Percentiles rank a stretch among this genome's conserved stretches.
phyloP scores from a whole-genome alignment of 2,888 invertebrate genomes.

The Thecocarcelia acutangulata region DNA sequence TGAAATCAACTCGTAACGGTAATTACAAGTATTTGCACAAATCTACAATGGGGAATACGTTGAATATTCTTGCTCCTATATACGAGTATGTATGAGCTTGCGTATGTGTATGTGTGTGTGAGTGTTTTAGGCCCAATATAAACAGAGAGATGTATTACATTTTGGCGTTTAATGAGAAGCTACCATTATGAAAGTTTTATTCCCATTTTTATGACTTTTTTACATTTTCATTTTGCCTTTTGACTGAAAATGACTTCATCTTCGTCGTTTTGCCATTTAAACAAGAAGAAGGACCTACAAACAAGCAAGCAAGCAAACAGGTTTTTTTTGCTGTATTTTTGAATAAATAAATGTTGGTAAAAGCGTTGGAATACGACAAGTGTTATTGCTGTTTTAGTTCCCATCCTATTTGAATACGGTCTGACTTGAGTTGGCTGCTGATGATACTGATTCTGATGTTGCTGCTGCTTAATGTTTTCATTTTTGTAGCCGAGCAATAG shows the following conservation, averaged over 20 bases:
- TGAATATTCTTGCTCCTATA: no score
- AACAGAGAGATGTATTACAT: slow-evolving; percentile 63
- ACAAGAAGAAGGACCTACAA: slow-evolving; percentile 42
- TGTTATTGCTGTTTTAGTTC: slow-evolving; percentile 30
- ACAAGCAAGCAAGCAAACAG: not conserved
- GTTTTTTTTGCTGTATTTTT: not conserved
- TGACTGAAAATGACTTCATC: slow-evolving; percentile 63
- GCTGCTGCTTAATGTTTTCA: slow-evolving; percentile 39
- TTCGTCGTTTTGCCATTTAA: slow-evolving; percentile 41
- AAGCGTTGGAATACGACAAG: slow-evolving; percentile 11
- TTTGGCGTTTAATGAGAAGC: slow-evolving; percentile 67
- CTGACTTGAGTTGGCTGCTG: slow-evolving; percentile 33
- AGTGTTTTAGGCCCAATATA: slow-evolving; percentile 46
- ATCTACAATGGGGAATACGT: not conserved
- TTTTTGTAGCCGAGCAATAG: slow-evolving; percentile 54
- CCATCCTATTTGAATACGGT: slow-evolving; percentile 16
- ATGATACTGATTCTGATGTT: no score
- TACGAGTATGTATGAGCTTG: not conserved
- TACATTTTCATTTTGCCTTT: slow-evolving; percentile 50
- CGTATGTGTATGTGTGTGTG: no score
- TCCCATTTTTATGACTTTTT: slow-evolving; percentile 61
- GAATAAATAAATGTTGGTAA: slow-evolving; percentile 37
- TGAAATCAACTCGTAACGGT: slow-evolving; percentile 19
- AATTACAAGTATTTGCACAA: not conserved
- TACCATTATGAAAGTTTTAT: slow-evolving; percentile 67